These are phyloP conservation scores for Zosterops lateralis DNA, from an alignment of 2,113 vertebrate species.

Conservation along the genomic window DNA sequence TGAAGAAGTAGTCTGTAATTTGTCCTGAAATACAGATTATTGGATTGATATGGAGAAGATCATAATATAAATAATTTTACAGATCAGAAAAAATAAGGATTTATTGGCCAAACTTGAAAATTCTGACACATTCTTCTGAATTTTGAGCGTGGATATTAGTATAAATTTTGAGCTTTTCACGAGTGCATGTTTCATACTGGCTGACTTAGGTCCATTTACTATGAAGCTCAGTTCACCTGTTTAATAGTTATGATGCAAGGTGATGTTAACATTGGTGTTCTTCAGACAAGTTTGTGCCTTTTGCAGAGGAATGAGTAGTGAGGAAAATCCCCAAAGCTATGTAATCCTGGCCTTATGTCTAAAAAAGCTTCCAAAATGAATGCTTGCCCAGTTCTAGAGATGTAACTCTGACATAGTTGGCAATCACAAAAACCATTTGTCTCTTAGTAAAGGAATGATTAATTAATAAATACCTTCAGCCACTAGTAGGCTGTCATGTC, in stretches of 20 bases:
- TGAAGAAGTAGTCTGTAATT: not conserved
- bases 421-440: not conserved
- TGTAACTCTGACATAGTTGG: not conserved
- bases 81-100: not conserved
- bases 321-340: not conserved
- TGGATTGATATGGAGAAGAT: not conserved
- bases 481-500: not conserved
- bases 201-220: not conserved
- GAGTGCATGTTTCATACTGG: not conserved
- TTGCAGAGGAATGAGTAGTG: rapidly evolving
- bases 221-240: not conserved
- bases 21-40: not conserved
- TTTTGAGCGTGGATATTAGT: not conserved
- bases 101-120: not conserved
- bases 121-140: not conserved
- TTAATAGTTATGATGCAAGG: not conserved
- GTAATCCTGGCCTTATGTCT: not conserved
- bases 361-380: not conserved
- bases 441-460: not conserved
- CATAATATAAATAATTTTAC: not conserved
- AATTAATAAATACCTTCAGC: not conserved
- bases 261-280: not conserved
- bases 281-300: not conserved
- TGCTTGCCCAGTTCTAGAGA: not conserved
- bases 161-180: not conserved